Percentiles rank a stretch among this genome's conserved stretches.
These are phyloP conservation scores for Ladona fulva DNA, from an alignment of 1,140 invertebrate species.

Conservation along the genomic window DNA sequence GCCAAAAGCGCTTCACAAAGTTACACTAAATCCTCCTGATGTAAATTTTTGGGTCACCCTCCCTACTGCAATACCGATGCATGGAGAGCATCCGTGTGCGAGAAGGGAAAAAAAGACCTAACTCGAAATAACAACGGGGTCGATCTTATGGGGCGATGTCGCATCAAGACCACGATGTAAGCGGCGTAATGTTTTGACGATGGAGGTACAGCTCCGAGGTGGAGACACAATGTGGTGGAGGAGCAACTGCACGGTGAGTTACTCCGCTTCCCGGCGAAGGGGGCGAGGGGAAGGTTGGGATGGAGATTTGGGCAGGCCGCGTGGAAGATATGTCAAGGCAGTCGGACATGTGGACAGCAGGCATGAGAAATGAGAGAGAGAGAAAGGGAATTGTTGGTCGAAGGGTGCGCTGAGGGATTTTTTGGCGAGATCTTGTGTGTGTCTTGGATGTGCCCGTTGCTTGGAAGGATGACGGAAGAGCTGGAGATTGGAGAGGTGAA, in stretches of 20 bases:
- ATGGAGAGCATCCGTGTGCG: neutral
- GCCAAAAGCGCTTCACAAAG: too few species aligned
- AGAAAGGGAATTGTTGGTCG: neutral
- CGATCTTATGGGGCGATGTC: neutral
- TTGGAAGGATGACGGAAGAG: neutral
- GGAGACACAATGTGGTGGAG: neutral
- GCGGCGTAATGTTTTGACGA: too few species aligned
- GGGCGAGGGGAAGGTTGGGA: neutral
- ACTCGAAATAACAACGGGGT: too few species aligned
- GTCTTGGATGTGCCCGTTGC: neutral
- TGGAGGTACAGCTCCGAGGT: too few species aligned
- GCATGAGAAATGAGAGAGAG: neutral
- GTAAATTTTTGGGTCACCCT: too few species aligned
- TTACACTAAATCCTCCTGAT: too few species aligned
- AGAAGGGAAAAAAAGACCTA: too few species aligned
- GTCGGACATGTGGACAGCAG: neutral
- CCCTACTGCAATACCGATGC: too few species aligned
- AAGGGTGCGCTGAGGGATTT: neutral
- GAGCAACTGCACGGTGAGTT: neutral
- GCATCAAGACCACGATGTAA: too few species aligned
- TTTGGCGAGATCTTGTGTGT: neutral
- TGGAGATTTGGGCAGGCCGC: neutral
- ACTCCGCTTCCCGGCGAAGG: too few species aligned
- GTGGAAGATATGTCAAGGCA: neutral
- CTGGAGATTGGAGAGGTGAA: neutral